Conservation (phyloP, 2,888 invertebrate species). For the Conus canariensis region DNA sequence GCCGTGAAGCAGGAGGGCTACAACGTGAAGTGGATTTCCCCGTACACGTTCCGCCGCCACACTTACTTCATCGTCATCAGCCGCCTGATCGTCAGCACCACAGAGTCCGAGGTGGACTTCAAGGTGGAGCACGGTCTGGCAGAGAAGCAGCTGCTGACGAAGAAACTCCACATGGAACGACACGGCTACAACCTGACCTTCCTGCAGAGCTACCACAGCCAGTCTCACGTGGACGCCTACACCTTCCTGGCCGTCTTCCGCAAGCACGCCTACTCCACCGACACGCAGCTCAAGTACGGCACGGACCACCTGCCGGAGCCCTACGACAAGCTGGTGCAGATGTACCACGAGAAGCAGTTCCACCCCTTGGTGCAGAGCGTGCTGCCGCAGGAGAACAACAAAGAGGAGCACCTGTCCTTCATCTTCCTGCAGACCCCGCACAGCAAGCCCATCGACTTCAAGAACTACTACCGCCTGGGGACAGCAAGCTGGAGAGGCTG, state of each 20-base stretch:
- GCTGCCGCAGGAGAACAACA: constrained; percentile 61
- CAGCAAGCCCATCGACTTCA: constrained; percentile 58
- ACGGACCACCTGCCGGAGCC: constrained; percentile 68
- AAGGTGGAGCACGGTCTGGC: constrained; percentile 64
- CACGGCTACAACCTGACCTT: constrained; percentile 69
- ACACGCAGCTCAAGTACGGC: constrained; percentile 66
- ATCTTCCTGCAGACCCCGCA: constrained; percentile 63
- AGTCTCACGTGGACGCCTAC: constrained; percentile 61
- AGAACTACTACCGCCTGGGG: constrained; percentile 64
- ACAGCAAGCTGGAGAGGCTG: constrained; percentile 58
- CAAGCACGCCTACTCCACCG: constrained; percentile 57
- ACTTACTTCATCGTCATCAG: constrained; percentile 68
- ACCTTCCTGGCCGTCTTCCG: constrained; percentile 68
- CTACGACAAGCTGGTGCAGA: constrained; percentile 66
- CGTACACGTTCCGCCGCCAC: constrained; percentile 57
- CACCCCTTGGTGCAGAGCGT: constrained; percentile 68
- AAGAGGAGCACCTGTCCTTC: constrained; percentile 68
- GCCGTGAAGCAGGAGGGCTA: constrained; percentile 66
- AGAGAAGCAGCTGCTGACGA: constrained; percentile 59
- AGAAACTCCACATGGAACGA: constrained; percentile 62
- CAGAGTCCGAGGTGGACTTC: constrained; percentile 52
- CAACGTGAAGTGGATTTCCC: constrained; percentile 71
- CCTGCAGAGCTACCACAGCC: constrained; percentile 64
- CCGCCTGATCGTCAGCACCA: constrained; percentile 40
- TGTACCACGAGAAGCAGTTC: constrained; percentile 69